Evolutionary conservation across 2,888 invertebrate species (phyloP), one percentile per base, ranked within the genome.

Genomic region (Cactoblastis cactorum): DNA sequence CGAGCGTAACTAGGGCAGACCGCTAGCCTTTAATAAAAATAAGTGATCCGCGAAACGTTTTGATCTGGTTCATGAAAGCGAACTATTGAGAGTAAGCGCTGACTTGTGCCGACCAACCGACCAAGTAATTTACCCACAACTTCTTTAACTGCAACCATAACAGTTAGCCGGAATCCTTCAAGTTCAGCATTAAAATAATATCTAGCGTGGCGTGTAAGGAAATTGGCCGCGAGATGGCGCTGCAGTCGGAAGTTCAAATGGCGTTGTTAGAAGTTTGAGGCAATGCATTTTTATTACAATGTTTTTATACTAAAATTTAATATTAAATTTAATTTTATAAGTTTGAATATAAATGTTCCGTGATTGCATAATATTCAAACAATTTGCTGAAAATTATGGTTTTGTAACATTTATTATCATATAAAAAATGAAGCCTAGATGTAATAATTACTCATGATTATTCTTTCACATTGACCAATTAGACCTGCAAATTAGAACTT

Each of bases 141-240:
- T 80, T 74, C 72, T 66, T 57, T 72, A 74, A 76, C 71, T 74
- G 72, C 71, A 57, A 67, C 69, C 65, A 78, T 80, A 80, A 81
- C 80, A 70, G 63, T 82, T 77, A 67, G 63, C 52, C 64, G 56
- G 71, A 67, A 79, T 77, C 71, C 77, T 67, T 67, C 65, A 69
- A 65, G 76, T 68, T 74, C 73, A 69, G 74, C 74, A 79, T 83
- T 82, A 80, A 75, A 81, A 74, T 80, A 75, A 58, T 51, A 54
- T 43, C 53, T 51, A 51, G 39, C 47, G 39, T 45, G 55, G 45
- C 37, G 34, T 35, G 71, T 79, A 70, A 69, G 77, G 72, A 77
- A 81, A 84, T 81, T 78, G 81, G 72, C 83, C 78, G 69, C 69
- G 67, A 81, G 76, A 80, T 83, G 80, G 78, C 71, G 71, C 54